phyloP scores from a whole-genome alignment of 2,797 vertebrate species.

The Silurus lanzhouensis region DNA sequence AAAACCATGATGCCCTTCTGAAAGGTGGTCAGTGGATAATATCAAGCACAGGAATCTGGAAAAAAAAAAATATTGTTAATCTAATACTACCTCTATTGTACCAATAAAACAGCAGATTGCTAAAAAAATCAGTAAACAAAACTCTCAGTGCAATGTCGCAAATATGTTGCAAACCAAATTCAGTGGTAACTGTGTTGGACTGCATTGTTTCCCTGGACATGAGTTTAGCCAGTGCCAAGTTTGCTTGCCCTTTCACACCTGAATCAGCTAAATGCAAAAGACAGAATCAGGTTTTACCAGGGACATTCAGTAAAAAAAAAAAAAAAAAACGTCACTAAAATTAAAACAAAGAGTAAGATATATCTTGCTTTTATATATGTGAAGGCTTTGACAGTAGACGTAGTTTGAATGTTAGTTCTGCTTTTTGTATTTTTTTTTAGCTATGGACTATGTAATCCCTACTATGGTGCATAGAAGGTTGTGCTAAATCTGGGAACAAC shows the following conservation, averaged over 20 bases:
- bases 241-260: background rate
- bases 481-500: slow-evolving; percentile 27
- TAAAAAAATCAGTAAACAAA: slow-evolving; percentile 1
- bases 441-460: background rate
- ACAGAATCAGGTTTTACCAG: background rate
- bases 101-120: background rate
- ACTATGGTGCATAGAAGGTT: slow-evolving; percentile 30
- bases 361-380: background rate
- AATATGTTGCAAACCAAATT: slow-evolving; percentile 7
- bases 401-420: background rate
- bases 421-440: background rate
- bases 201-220: background rate
- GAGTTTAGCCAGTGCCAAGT: background rate
- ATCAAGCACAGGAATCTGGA: slow-evolving; percentile 70
- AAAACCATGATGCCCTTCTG: slow-evolving; percentile 20
- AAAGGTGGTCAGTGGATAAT: slow-evolving; percentile 82
- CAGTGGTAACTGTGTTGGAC: background rate
- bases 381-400: background rate
- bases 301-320: background rate
- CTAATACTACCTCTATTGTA: background rate
- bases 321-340: background rate
- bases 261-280: background rate
- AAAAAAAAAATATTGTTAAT: background rate
- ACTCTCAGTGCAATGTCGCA: background rate
- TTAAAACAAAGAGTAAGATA: background rate